Evolutionary conservation across 2,797 vertebrate species (phyloP).

Genomic region (Fratercula arctica): DNA sequence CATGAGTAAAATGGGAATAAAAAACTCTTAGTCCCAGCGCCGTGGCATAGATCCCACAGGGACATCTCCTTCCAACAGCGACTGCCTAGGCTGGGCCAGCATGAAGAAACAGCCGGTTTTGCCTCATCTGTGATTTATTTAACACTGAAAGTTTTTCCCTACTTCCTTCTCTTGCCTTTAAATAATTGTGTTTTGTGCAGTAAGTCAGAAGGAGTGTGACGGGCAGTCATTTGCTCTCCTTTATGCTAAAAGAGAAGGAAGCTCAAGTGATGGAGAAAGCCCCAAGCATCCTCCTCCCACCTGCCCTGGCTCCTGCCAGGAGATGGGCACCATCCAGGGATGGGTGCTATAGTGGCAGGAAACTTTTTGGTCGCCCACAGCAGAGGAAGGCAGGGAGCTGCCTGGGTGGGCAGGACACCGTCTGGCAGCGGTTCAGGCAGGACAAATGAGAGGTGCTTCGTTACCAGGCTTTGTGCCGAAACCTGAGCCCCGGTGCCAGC

Average conservation of each 20-base stretch:
- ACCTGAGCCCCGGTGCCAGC: slow-evolving; percentile 63
- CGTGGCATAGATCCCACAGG: rapidly evolving
- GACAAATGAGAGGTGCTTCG: slow-evolving; percentile 3
- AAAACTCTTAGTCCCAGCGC: background rate
- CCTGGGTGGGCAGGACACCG: background rate
- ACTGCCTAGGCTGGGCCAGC: background rate
- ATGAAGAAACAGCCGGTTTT: background rate
- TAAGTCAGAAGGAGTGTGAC: background rate
- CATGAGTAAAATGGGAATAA: background rate
- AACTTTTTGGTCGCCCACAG: rapidly evolving
- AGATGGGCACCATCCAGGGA: background rate
- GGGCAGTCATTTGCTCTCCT: background rate
- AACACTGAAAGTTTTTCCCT: background rate
- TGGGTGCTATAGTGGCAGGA: background rate
- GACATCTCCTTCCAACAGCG: background rate
- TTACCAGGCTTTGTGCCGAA: slow-evolving; percentile 32
- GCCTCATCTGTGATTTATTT: background rate
- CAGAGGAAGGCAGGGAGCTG: background rate
- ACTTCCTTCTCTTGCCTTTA: background rate
- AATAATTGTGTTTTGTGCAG: background rate
- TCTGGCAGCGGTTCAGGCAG: slow-evolving; percentile 33
- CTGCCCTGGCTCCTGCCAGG: rapidly evolving
- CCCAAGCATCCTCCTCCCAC: background rate
- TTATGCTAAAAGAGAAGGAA: background rate
- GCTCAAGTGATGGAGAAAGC: background rate